A percentile compares a stretch with the other conserved stretches of the same genome.
phyloP scores from a whole-genome alignment of 2,113 vertebrate species.

The Hemichromis elongatus region DNA sequence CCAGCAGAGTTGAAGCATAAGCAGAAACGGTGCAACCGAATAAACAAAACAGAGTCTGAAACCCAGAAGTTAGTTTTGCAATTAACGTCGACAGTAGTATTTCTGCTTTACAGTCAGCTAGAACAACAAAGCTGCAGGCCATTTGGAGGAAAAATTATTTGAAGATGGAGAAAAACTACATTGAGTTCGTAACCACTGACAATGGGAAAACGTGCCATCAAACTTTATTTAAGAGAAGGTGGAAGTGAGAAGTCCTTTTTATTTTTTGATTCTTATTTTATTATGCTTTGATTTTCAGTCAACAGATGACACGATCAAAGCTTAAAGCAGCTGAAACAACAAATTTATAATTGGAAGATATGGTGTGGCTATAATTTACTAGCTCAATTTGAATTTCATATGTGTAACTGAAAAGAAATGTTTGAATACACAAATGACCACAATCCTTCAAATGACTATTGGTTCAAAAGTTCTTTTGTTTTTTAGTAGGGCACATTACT shows the following conservation, averaged over 20 bases:
- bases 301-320: accelerated
- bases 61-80: not conserved
- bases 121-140: not conserved
- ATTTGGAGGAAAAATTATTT: not conserved
- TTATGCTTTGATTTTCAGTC: not conserved
- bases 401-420: not conserved
- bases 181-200: not conserved
- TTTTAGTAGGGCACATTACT: not conserved
- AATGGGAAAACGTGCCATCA: not conserved
- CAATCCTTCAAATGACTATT: not conserved
- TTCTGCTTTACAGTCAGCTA: not conserved
- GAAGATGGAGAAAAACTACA: not conserved
- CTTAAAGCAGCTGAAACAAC: not conserved
- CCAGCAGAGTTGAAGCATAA: not conserved
- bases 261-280: not conserved
- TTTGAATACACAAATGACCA: not conserved
- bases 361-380: not conserved
- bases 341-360: not conserved
- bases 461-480: not conserved
- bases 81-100: not conserved
- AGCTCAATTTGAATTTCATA: not conserved
- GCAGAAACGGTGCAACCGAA: not conserved
- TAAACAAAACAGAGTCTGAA: not conserved
- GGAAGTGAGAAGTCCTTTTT: not conserved
- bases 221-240: not conserved